Percentiles rank a stretch among this genome's conserved stretches.
Evolutionary conservation across 1,140 invertebrate genomes (phyloP).

Genomic region (Brachionus koreanus): DNA sequence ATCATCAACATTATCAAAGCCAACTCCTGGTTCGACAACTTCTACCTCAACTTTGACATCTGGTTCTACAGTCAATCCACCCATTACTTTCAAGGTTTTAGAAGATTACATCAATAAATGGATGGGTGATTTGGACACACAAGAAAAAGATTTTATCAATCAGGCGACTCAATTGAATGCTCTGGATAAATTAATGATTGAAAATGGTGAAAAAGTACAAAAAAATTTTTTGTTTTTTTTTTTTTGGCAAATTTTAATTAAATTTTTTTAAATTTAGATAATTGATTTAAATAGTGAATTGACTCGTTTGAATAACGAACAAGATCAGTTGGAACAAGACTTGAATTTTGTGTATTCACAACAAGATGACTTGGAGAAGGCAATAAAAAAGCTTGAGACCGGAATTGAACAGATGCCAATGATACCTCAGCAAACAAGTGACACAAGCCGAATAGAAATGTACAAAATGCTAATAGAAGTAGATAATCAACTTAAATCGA

Average conservation of each 20-base stretch:
- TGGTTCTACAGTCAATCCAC: not conserved
- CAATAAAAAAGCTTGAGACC: slow-evolving; percentile 77
- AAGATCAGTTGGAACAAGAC: slow-evolving; percentile 82
- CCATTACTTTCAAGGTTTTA: slow-evolving; percentile 77
- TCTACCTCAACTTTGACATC: not conserved
- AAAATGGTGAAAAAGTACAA: slow-evolving; percentile 77
- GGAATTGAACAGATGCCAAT: slow-evolving; percentile 60
- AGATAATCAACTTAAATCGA: slow-evolving; percentile 41
- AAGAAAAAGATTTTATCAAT: slow-evolving; percentile 85
- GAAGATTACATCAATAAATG: slow-evolving; percentile 93
- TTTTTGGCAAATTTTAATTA: not conserved
- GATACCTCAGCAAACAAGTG: slow-evolving; percentile 52
- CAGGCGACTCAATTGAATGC: slow-evolving; percentile 89
- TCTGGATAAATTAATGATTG: slow-evolving; percentile 83
- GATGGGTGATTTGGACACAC: slow-evolving; percentile 84
- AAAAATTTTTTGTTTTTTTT: not conserved
- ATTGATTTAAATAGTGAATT: slow-evolving; percentile 76
- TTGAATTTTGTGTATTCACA: slow-evolving; percentile 88
- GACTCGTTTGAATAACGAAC: slow-evolving; percentile 78
- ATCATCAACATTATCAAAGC: not conserved
- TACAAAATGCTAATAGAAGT: slow-evolving; percentile 43
- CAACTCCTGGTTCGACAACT: slow-evolving; percentile 6
- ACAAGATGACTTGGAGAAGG: slow-evolving; percentile 83
- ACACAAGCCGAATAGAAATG: slow-evolving; percentile 44
- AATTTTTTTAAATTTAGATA: slow-evolving; percentile 63